These are phyloP conservation scores for Sicus ferrugineus DNA, from an alignment of 2,888 invertebrate genomes.

Conservation along the genomic window DNA sequence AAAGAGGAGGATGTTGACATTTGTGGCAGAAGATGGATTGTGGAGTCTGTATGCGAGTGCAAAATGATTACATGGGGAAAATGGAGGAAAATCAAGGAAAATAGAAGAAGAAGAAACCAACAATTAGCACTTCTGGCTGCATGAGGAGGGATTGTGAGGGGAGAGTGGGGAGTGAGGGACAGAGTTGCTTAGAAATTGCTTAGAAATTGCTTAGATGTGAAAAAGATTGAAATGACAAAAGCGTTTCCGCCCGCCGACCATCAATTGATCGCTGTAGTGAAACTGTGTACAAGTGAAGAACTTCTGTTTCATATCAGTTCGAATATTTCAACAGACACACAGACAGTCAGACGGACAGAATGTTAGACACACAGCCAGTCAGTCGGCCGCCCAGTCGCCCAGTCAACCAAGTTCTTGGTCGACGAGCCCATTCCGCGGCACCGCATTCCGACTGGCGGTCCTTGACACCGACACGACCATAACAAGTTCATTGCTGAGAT, in stretches of 20 bases:
- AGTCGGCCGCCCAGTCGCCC: neutral
- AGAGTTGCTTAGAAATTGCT: no score
- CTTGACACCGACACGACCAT: slow-evolving; percentile 8
- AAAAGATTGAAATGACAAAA: slow-evolving; percentile 18
- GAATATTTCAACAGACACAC: neutral
- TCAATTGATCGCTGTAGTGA: slow-evolving; percentile 11
- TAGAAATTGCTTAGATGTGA: no score
- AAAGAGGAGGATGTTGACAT: no score
- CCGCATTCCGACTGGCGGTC: neutral
- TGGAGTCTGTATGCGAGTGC: no score
- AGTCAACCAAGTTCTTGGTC: neutral
- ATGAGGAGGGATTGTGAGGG: no score
- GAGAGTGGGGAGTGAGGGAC: no score
- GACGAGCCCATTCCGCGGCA: neutral
- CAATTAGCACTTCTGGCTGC: no score
- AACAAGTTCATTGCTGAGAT: slow-evolving; percentile 28
- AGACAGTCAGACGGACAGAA: neutral
- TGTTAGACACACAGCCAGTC: neutral
- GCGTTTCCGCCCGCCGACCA: slow-evolving; percentile 24
- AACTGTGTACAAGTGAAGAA: neutral
- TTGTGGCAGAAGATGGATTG: no score
- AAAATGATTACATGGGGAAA: no score
- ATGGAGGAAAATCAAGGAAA: no score
- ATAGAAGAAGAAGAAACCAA: no score
- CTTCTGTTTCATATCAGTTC: neutral